Evolutionary conservation across 2,113 vertebrate species (phyloP), one percentile per base, ranked within the genome.

Genomic region (Castor canadensis): DNA sequence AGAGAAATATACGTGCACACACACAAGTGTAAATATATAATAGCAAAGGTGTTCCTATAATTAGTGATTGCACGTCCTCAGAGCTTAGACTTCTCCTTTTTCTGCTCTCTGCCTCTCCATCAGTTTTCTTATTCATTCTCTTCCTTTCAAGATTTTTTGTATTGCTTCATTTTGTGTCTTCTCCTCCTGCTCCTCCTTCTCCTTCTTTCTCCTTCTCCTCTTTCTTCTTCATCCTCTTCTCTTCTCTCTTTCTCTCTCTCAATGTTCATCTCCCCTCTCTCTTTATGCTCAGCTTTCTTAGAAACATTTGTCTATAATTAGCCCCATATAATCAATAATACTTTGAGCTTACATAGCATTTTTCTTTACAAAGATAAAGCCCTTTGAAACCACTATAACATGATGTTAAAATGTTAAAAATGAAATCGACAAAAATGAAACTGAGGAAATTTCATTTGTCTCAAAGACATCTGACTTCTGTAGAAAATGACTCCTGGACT

Each of bases 301-400:
- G 26, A 87, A 72, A 77, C 8, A 64, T 80, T 75, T 66, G 58
- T 72, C 82, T 47, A 52, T 49, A 58, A 81, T 47, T 94, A 80
- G 85, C n/a, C 10, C 45, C n/a, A 24, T 20, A 32, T 32, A 66
- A 67, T 35, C 66, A 67, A 28, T 6, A 56, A 47, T 56, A 71
- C 4, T 91, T 90, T 40, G 43, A 92, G 62, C 26, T 38, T 30
- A 35, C 9, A 58, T 40, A 40, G 30, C 24, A 13, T 67, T 54
- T 73, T 90, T 64, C 71, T 71, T 73, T 85, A n/a, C 90, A 72
- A 95, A 87, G 38, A 80, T 24, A 71, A 87, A 93, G 17, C 1
- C 6, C 8, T 66, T 91, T 69, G 52, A 60, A 89, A 92, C 30
- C 16, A 62, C 17, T 73, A 38, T 45, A 30, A 52, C 40, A 20